Evolutionary conservation across 2,797 vertebrate genomes (phyloP), one percentile per base, ranked within the genome.

Genomic region (Neosilurus mollespiculum): DNA sequence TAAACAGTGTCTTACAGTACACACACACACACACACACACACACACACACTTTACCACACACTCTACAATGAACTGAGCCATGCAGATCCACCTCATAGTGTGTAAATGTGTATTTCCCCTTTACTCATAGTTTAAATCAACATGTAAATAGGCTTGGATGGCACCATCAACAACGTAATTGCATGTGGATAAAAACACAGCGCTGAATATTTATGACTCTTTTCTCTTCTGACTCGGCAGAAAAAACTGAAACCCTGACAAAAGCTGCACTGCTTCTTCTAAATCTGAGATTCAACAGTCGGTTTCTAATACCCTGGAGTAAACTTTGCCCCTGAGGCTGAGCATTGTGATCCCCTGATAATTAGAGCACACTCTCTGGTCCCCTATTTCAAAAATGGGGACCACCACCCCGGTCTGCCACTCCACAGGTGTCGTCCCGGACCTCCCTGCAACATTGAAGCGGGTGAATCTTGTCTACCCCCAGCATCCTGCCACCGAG

Each of bases 121-220:
- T 64, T 56, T 78, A 24, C 37, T 85, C 54, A 66, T 70, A 82
- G 80, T 83, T 62, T 61, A 80, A 70, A 87, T 85, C 58, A 78
- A 66, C 34, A 65, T 65, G 77, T 80, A 85, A 83, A 81, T 67
- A 64, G 54, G 53, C 86, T 81, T 20, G 64, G 73, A 79, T 70
- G 64, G 34, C 65, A 77, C 71, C 64, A 20, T 56, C 71, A 51
- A 26, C 65, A 71, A 61, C 65, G 53, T 72, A 77, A 78, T 56
- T 64, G 62, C 78, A 56, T 77, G 78, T 62, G 72, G 83, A 87
- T 81, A 43, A 87, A 79, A 87, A 83, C 83, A 69, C 73, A 66
- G 37, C 51, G 56, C 65, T 85, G 86, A 83, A 85, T 87, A 87
- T 81, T 87, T 84, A 83, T 87, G 76, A 16, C 16, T 59, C 69